phyloP scores from a whole-genome alignment of 2,888 invertebrate species.

The Cepaea hortensis region DNA sequence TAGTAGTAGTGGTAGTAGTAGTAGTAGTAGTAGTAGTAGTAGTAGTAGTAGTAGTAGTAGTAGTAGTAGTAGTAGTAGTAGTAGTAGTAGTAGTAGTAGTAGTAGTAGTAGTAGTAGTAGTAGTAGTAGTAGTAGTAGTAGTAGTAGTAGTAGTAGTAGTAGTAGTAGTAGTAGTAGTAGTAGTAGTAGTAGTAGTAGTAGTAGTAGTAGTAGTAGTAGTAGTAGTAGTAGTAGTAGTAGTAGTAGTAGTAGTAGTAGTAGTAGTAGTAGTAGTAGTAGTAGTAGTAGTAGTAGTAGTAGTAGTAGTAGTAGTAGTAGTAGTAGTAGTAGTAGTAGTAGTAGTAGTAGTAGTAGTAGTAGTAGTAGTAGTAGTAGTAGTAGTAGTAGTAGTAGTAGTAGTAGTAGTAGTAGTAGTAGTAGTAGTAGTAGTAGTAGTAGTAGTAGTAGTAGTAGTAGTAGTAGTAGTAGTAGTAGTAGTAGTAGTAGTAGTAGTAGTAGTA shows the following conservation, averaged over 20 bases:
- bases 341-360: no score
- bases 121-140: no score
- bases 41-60: conserved; percentile 7
- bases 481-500: neutral
- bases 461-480: neutral
- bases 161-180: conserved; percentile 30
- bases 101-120: conserved; percentile 12
- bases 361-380: neutral
- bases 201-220: conserved; percentile 30
- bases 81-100: conserved; percentile 31
- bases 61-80: conserved; percentile 16
- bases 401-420: neutral
- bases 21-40: neutral
- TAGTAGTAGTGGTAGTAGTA: conserved; percentile 21
- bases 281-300: conserved; percentile 32
- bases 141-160: neutral
- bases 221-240: conserved; percentile 32
- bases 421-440: neutral
- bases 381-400: neutral
- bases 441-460: neutral
- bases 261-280: conserved; percentile 16
- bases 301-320: conserved; percentile 5
- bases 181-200: conserved; percentile 34
- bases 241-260: conserved; percentile 34
- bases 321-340: no score